Base-by-base conservation (phyloP, 2,797 vertebrate genomes). In the Neosalanx taihuensis region DNA sequence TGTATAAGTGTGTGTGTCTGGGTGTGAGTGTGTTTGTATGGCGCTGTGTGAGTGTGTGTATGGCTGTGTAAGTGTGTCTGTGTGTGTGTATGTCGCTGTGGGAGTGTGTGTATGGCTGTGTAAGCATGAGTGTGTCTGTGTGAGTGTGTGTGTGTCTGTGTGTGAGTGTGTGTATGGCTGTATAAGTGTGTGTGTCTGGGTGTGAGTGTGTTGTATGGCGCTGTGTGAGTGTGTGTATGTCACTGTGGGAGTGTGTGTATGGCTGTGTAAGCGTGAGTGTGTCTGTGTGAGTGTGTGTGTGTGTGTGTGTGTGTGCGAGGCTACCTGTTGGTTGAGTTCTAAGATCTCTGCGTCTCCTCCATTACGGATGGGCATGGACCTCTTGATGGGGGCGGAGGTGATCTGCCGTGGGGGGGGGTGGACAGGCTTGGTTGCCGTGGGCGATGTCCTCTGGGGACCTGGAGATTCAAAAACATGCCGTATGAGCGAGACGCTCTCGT, bases 241-340 rank as follows among this genome's bases (percentile, higher is more conserved):
- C 23, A 1, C 13, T 31, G 33, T n/a, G 23, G 9, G 49, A 69
- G 9, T 0, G 1, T 67, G 23, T 53, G 33, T 63, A 13, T 73
- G 61, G 5, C 20, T 5, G 13, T 18, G 56, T 18, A 51, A 18
- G 0, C 51, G 15, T 37, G 6, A 56, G 26, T 37, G 61, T 57
- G 15, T 13, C 20, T 10, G 23, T 41, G 64, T 31, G 7, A n/a
- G 3, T 30, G 18, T n/a, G 10, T 26, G 6, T 56, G 15, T 18
- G 3, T 51, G 41, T n/a, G 63, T 5, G 33, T 57, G 5, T 2
- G 17, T 53, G 23, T 4, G 41, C 17, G 41, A 23, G 30, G 13
- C 12, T 77, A 96, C 96, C 95, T 98, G 96, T 86, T 98, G 97
- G 90, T 95, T 96, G 74, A 99, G 94, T 87, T 98, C 96, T 68